Base-by-base conservation (phyloP, 2,113 vertebrate species). In the Stercorarius parasiticus region DNA sequence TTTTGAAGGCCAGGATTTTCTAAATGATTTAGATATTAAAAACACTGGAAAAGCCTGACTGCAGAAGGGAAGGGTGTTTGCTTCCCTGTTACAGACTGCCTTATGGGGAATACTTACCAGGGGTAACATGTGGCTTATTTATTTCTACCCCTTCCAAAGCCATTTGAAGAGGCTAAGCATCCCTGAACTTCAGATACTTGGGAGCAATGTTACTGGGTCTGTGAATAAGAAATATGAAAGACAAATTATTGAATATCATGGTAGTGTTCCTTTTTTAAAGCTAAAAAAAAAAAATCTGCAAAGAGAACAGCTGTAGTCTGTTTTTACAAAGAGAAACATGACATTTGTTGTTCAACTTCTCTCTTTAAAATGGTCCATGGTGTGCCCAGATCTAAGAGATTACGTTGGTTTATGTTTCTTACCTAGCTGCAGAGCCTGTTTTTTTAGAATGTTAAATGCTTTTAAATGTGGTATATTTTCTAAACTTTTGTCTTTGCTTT, bases 371-470 rank as follows among this genome's bases (percentile, higher is more conserved):
- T 53, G 49, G 50, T 92, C 72, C 4, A 1, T 95, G 95, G 77
- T 95, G 80, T 96, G 69, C 92, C 90, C 83, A 95, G 92, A 92
- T 96, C 91, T 86, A 56, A 95, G 84, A 94, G 88, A 95, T 97
- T 96, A 90, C 27, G 17, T 43, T 92, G 61, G 82, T 86, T 96
- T 93, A 53, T 90, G 83, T 93, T 96, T 90, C 80, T 87, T 84
- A 36, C 21, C 53, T 88, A 89, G 56, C 62, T 86, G 64, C 55
- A 90, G 87, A 92, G 76, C 67, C 81, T 90, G 40, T 5, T 5
- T 76, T 81, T 82, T 86, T 26, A 26, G 7, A 45, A 74, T 30
- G 65, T 67, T 91, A 71, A 78, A 55, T 82, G 36, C 52, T 80
- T 86, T 83, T 30, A 71, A 59, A 67, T 89, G 34, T 72, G 65